phyloP scores from a whole-genome alignment of 1,140 invertebrate genomes.

The Dendroctonus ponderosae region DNA sequence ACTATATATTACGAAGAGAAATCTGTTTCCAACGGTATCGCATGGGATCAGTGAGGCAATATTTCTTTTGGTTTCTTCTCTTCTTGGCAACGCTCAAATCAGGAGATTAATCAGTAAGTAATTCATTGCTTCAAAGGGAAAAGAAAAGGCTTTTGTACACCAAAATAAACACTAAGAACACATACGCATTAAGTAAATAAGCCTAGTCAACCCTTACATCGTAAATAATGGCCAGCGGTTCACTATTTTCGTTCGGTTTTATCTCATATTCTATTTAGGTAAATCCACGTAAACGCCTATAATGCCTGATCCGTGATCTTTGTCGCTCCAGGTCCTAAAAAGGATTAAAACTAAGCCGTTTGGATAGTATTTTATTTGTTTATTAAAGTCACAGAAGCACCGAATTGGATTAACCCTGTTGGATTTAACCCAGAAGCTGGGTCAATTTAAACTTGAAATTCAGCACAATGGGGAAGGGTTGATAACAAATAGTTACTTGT shows the following conservation, averaged over 20 bases:
- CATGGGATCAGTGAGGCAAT: too few species aligned
- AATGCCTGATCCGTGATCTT: slow-evolving; percentile 27
- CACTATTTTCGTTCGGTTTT: slow-evolving; percentile 23
- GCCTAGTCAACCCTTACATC: slow-evolving; percentile 19
- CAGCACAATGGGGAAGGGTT: too few species aligned
- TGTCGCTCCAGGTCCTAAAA: slow-evolving; percentile 21
- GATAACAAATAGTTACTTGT: too few species aligned
- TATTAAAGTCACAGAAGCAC: slow-evolving; percentile 35
- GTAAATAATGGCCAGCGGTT: slow-evolving; percentile 20
- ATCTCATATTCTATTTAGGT: slow-evolving; percentile 24
- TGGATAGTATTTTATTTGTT: slow-evolving; percentile 33
- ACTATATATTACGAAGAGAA: too few species aligned
- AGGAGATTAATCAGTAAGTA: not conserved
- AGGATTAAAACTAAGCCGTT: slow-evolving; percentile 29
- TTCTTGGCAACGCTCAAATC: too few species aligned
- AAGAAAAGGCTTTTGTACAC: slow-evolving; percentile 13
- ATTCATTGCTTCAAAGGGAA: slow-evolving; percentile 4
- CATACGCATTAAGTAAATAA: slow-evolving; percentile 11
- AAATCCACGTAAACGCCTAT: slow-evolving; percentile 28
- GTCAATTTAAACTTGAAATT: too few species aligned
- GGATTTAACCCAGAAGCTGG: not conserved
- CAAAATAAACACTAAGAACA: slow-evolving; percentile 20
- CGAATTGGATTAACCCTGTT: slow-evolving; percentile 38
- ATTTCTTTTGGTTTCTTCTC: too few species aligned
- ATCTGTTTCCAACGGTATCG: too few species aligned